Base-by-base conservation (phyloP, 2,113 vertebrate genomes). In the Heterotis niloticus region DNA sequence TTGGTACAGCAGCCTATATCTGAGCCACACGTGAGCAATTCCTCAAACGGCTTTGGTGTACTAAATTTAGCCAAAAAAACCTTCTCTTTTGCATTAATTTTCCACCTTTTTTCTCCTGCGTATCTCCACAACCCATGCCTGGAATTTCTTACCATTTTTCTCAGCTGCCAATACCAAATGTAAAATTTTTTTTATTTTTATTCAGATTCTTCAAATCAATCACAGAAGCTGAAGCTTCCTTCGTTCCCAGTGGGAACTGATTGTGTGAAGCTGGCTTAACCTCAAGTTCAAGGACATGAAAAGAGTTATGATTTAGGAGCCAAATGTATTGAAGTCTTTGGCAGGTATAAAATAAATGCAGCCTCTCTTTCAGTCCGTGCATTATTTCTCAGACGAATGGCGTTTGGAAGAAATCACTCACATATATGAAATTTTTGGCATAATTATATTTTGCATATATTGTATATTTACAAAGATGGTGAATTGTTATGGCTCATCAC, bases 121-220 rank as follows among this genome's bases (percentile, higher is more conserved):
- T 44, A 52, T 34, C 64, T 77, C 51, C 17, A 11, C 28, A 62
- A n/a, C 65, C 14, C 44, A 44, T 82, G 20, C 52, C 76, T 81
- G 57, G 65, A 79, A 81, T 86, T 66, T 86, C 80, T 78, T 82
- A 84, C 82, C 77, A 64, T 84, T 81, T 78, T 86, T 87, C 84
- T 84, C 79, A 81, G 85, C 84, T 81, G 81, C 79, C 26, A 10
- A 81, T 82, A 81, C 82, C 82, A 84, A 90, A 89, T 20, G 90
- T 56, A 72, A 51, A 34, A 92, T 92, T 92, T 91, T 90, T 88
- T 89, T 91, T 92, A 90, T 90, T 88, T 89, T 91, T 92, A 90
- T 92, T 83, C 85, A 87, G 88, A 84, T 84, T 83, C 86, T 88
- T 90, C 82, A 91, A 91, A 92, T 91, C 89, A 88, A 86, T 91